Evolutionary conservation across 2,113 vertebrate genomes (phyloP).

Genomic region (Lasiurus cinereus): DNA sequence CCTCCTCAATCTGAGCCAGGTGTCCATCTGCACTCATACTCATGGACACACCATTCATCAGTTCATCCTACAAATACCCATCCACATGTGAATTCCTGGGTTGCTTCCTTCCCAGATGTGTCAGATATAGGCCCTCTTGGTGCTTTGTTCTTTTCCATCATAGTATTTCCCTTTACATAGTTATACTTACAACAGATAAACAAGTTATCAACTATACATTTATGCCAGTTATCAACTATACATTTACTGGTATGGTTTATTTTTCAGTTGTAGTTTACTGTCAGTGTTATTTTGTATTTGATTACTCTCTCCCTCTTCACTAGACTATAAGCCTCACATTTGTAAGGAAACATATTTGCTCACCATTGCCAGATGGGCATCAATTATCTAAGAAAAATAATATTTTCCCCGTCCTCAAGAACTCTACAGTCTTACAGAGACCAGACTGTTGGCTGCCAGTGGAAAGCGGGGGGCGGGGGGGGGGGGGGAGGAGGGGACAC

Average conservation of each 20-base stretch:
- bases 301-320: background rate
- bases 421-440: background rate
- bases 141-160: background rate
- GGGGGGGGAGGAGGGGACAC: fast-evolving
- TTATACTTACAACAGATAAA: background rate
- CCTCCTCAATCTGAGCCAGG: background rate
- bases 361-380: background rate
- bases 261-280: no score
- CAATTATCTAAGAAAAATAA: background rate
- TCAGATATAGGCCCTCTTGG: background rate
- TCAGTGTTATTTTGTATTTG: background rate
- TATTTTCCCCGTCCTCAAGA: background rate
- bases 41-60: background rate
- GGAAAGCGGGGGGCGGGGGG: no score
- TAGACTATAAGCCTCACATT: background rate
- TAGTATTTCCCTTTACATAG: background rate
- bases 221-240: background rate
- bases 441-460: background rate
- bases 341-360: background rate
- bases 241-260: background rate
- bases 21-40: background rate
- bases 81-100: background rate
- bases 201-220: background rate
- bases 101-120: background rate
- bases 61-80: background rate